phyloP scores from a whole-genome alignment of 2,113 vertebrate genomes.

The Peromyscus leucopus region DNA sequence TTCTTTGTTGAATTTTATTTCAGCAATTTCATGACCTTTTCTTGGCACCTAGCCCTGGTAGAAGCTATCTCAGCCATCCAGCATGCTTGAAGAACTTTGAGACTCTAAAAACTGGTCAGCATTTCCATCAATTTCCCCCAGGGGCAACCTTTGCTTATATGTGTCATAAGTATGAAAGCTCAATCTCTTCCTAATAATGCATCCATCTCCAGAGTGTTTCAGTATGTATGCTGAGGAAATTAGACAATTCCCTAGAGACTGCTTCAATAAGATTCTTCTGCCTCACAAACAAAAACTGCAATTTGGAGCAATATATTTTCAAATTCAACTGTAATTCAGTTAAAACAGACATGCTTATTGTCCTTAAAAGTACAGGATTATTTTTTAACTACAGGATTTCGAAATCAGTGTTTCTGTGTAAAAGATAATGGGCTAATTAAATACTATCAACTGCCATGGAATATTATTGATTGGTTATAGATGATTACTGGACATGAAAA shows the following conservation, averaged over 20 bases:
- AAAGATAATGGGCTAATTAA: neutral
- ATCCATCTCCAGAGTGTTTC: neutral
- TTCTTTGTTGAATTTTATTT: conserved; percentile 7
- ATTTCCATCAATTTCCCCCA: neutral
- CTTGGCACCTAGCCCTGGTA: neutral
- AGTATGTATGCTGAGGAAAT: neutral
- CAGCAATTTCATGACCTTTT: conserved; percentile 4
- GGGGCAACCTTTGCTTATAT: neutral
- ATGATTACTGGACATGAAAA: neutral
- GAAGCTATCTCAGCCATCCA: neutral
- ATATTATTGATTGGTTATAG: neutral
- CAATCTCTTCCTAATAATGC: neutral
- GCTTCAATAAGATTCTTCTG: neutral
- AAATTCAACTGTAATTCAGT: neutral
- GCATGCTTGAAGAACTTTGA: conserved; percentile 1
- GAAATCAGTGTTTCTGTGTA: neutral
- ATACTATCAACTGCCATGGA: neutral
- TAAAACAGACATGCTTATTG: neutral
- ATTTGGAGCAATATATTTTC: neutral
- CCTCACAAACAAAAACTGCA: conserved; percentile 5
- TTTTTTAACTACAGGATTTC: neutral
- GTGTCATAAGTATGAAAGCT: neutral
- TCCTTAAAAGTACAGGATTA: neutral
- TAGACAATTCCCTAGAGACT: neutral
- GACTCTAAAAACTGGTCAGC: neutral